Percentiles rank a stretch among this genome's conserved stretches.
Conservation (phyloP, 1,140 invertebrate genomes). For the Sesamia nonagrioides region DNA sequence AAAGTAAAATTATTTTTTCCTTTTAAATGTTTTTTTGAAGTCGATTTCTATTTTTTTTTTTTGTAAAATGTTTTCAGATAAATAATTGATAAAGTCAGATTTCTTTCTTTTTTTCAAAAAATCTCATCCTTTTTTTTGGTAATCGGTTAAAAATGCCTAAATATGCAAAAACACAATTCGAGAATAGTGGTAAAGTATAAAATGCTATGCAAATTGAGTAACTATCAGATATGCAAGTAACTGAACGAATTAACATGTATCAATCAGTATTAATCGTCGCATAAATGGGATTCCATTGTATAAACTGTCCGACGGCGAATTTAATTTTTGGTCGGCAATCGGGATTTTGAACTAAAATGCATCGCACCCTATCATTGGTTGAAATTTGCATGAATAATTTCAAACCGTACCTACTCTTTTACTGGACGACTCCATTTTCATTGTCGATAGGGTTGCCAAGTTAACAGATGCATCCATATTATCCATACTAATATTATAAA, state of each 20-base stretch:
- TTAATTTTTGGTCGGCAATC: slow-evolving; percentile 44
- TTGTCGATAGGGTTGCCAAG: slow-evolving; percentile 4
- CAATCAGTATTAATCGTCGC: slow-evolving; percentile 32
- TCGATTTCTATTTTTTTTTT: too few species aligned
- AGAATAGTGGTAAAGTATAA: background rate
- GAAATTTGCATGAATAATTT: slow-evolving; percentile 55
- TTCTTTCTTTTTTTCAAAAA: too few species aligned
- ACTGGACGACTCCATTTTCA: slow-evolving; percentile 46
- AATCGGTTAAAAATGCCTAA: background rate
- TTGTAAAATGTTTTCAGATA: too few species aligned
- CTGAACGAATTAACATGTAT: slow-evolving; percentile 34
- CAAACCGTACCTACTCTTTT: slow-evolving; percentile 45
- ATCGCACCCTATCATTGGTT: slow-evolving; percentile 46
- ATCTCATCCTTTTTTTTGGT: too few species aligned
- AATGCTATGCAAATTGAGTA: slow-evolving; percentile 19
- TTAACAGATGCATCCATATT: too few species aligned
- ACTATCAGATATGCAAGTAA: slow-evolving; percentile 10
- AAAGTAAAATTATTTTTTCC: too few species aligned
- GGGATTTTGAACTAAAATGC: slow-evolving; percentile 49
- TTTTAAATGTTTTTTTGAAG: too few species aligned
- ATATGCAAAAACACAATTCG: background rate
- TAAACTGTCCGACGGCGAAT: slow-evolving; percentile 8
- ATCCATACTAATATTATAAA: too few species aligned
- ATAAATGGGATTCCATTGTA: slow-evolving; percentile 31
- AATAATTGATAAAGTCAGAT: too few species aligned